Percentiles rank a stretch among this genome's conserved stretches.
These are phyloP conservation scores for Ips nitidus DNA, from an alignment of 1,140 invertebrate genomes.

Conservation along the genomic window DNA sequence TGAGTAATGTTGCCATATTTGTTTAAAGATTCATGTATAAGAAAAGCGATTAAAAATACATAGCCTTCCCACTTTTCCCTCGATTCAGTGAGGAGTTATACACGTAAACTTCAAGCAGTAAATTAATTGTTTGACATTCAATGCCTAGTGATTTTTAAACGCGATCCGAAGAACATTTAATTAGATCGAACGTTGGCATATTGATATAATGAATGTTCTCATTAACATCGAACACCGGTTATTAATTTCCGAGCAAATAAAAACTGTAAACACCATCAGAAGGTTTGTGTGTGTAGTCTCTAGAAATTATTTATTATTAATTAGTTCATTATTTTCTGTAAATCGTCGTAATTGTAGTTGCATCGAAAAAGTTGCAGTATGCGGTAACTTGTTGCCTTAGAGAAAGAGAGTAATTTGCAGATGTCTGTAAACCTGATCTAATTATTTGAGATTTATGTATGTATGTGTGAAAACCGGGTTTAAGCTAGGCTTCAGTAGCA, in stretches of 20 bases:
- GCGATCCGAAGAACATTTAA: not conserved
- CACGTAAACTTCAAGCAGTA: too few relatives aligned
- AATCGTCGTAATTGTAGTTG: not conserved
- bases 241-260: not conserved
- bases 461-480: too few relatives aligned
- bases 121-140: too few relatives aligned
- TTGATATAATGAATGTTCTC: constrained; percentile 1
- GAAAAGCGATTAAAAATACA: too few relatives aligned
- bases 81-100: too few relatives aligned
- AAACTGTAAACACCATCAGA: not conserved
- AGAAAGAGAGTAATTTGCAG: not conserved
- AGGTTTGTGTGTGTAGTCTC: not conserved
- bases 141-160: too few relatives aligned
- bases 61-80: too few relatives aligned
- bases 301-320: constrained; percentile 2
- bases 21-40: too few relatives aligned
- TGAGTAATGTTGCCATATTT: too few relatives aligned
- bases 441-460: not conserved
- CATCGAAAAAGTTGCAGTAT: not conserved
- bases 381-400: not conserved
- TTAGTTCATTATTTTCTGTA: constrained; percentile 4
- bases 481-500: too few relatives aligned
- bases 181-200: not conserved
- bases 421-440: not conserved
- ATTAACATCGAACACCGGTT: not conserved